Evolutionary conservation across 2,113 vertebrate species (phyloP), one percentile per base, ranked within the genome.

Genomic region (Hyla sarda): DNA sequence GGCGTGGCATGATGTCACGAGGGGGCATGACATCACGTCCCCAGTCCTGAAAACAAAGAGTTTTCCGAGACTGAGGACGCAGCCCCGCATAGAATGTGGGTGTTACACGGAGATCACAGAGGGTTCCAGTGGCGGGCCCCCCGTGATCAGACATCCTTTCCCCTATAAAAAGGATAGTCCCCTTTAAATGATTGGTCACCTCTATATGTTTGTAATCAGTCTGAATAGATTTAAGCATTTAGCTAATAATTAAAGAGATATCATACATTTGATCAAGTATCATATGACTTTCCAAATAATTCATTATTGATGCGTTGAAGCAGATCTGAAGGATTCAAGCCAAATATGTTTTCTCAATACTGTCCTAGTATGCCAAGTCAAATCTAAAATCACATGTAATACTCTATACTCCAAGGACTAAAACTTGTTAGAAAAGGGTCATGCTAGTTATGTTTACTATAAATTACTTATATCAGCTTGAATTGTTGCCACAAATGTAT

Each of bases 341-440:
- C 67, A 41, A 41, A 37, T 32, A 32, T 71, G 19, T 41, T 71
- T 71, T 71, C 67, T 23, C 11, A 71, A 23, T 71, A 3, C 1
- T 71, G 19, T 71, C 34, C 2, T 23, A 21, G 56, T n/a, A 62
- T 45, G 54, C 50, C 37, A 71, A 80, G 34, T 25, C 34, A 45
- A 60, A 60, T 80, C 77, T 80, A 60, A 50, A 54, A 77, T 77
- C 75, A 77, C 13, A 60, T 62, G 9, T 25, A 25, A 25, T 80
- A 23, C 41, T 79, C 48, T 16, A 19, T 62, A 41, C 54, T 25
- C 21, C 16, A 13, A 80, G 23, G 54, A 62, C 54, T n/a, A 10
- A 45, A 12, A 60, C 54, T 28, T 41, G 32, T 58, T 25, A 73
- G 72, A 47, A 47, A 12, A 56, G 58, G 28, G 32, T 80, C 54